phyloP scores from a whole-genome alignment of 2,113 vertebrate genomes.

The Leucosticte australis region DNA sequence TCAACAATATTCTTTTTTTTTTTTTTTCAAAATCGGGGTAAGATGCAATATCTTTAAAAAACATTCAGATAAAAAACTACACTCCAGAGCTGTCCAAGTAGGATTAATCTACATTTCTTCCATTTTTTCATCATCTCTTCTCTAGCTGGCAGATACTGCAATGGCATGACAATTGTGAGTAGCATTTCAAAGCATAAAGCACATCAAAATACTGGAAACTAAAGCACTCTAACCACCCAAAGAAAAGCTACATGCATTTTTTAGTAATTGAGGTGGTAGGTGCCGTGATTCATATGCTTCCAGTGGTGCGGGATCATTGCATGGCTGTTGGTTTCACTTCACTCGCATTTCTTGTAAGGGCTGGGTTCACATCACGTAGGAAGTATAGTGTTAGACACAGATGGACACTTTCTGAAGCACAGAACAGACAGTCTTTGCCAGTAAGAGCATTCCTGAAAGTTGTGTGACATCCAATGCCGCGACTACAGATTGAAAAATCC shows the following conservation, averaged over 20 bases:
- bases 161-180: neutral
- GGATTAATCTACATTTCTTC: neutral
- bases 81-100: neutral
- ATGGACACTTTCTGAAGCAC: neutral
- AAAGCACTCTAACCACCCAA: neutral
- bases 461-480: neutral
- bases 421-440: neutral
- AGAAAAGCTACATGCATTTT: neutral
- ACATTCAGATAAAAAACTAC: neutral
- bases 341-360: neutral
- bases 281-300: neutral
- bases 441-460: neutral
- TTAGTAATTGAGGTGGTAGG: neutral
- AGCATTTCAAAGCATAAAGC: neutral
- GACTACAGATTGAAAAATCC: neutral
- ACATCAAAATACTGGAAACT: neutral
- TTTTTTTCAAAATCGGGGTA: neutral
- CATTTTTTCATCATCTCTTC: neutral
- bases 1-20: neutral
- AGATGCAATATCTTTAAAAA: neutral
- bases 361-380: neutral
- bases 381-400: neutral
- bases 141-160: neutral
- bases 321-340: neutral
- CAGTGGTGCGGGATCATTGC: neutral